Evolutionary conservation across 2,888 invertebrate genomes (phyloP), one percentile per base, ranked within the genome.

Genomic region (Salpingus planirostris): DNA sequence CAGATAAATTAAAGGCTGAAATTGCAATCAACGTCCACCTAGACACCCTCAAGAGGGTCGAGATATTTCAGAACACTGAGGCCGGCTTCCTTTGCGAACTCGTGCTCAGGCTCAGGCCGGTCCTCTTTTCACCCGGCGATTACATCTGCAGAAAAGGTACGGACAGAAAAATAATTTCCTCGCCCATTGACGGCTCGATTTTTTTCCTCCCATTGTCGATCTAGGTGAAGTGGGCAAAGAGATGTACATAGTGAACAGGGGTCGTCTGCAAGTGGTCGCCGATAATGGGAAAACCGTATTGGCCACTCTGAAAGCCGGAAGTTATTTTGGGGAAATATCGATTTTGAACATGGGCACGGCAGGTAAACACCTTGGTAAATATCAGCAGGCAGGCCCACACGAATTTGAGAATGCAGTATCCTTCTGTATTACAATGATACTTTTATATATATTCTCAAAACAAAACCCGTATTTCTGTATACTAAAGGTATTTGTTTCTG

Each of bases 331-430:
- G 62, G 97, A 97, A 78, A 97, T 97, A 74, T 92, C 91, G 74
- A 95, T 97, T 72, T 82, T 97, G 70, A 93, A 93, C 78, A 92
- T 93, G 92, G 96, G 96, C 73, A 93, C 93, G 67, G 95, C 95
- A 81, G 91, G 91, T 90, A 87, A 87, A 85, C 84, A 84, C 76
- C 83, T 86, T 81, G 86, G 86, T 86, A 86, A 86, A 85, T 86
- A 86, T 86, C 83, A 68, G 50, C 55, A 53, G 50, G 47, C 49
- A 51, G 55, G 55, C 54, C 54, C 51, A 46, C 43, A 41, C 43
- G 7, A 23, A 23, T 44, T 49, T 27, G 31, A 26, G 38, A 34
- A 31, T 34, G 34, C 27, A 36, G 24, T 39, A 36, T 18, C n/a
- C n/a, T n/a, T n/a, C n/a, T n/a, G n/a, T n/a, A n/a, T n/a, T n/a